Evolutionary conservation across 2,797 vertebrate species (phyloP), one percentile per base, ranked within the genome.

Genomic region (Chelon auratus): DNA sequence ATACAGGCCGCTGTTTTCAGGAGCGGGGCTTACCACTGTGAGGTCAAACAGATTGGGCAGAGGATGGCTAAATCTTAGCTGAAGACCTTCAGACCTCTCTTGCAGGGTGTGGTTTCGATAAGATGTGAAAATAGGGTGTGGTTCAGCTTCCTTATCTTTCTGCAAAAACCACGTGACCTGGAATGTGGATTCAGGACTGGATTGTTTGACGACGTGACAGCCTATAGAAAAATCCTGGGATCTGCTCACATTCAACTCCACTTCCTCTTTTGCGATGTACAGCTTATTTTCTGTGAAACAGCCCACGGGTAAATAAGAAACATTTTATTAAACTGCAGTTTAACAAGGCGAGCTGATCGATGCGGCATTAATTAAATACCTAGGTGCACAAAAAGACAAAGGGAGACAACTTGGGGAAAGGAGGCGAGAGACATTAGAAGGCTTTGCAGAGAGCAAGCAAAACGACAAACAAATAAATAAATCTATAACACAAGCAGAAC

Each of bases 1-100:
- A 74, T 96, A 97, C 3, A 3, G n/a, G 10, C 96, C 96, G n/a
- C 51, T 50, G 5, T 96, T 91, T 0, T 54, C 2, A 0, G 57
- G 55, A 2, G 4, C 13, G 1, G 81, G 70, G 0, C 57, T 73
- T 1, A 45, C 12, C 3, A 94, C 40, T 0, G 80, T 89, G 1
- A 94, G 87, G 59, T 5, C 86, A 64, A 89, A 94, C 0, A 43
- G 57, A 10, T 39, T 76, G 36, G 70, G 51, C 9, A 36, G 18
- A 9, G 93, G 87, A 10, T 80, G 92, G 6, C 13, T 47, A 48
- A 91, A 94, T 60, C 73, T 68, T 2, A 93, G 70, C 5, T 15
- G 33, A 36, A 42, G 0, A 39, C 4, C 70, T 12, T 62, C 59
- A 56, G 22, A 24, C 30, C 55, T 4, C 54, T 73, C 33, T 4